phyloP scores from a whole-genome alignment of 2,797 vertebrate species.

The Phoeniculus purpureus region DNA sequence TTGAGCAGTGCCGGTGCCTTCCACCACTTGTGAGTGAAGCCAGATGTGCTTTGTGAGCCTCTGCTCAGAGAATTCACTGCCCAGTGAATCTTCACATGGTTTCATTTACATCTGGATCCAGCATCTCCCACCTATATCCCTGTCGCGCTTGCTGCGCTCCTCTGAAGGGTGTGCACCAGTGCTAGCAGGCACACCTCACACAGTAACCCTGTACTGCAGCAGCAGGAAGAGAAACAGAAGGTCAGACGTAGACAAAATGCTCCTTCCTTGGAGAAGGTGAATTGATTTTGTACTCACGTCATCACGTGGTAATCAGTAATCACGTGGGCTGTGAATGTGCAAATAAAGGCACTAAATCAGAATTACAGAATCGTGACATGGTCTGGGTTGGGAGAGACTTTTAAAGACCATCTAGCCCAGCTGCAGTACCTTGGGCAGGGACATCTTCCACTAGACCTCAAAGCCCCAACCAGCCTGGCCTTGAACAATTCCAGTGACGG shows the following conservation, averaged over 20 bases:
- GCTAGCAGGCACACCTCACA: neutral
- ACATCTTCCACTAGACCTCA: neutral
- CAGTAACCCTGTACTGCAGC: neutral
- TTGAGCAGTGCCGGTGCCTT: neutral
- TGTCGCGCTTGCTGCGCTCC: neutral
- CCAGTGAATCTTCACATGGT: neutral
- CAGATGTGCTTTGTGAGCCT: neutral
- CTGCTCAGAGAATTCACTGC: no score
- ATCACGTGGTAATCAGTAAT: neutral
- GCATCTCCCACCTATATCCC: neutral
- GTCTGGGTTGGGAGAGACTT: neutral
- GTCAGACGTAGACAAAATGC: neutral
- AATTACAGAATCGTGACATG: neutral
- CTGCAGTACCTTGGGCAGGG: neutral
- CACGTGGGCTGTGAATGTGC: neutral
- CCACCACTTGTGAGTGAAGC: neutral
- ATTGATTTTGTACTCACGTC: neutral
- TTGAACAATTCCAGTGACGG: neutral
- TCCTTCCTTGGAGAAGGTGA: neutral
- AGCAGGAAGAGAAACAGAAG: neutral
- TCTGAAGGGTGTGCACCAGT: neutral
- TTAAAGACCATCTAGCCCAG: neutral
- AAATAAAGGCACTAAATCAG: neutral
- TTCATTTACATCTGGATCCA: neutral
- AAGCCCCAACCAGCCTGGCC: neutral